Base-by-base conservation (phyloP, 1,140 invertebrate genomes). In the Drosophila tropicalis region DNA sequence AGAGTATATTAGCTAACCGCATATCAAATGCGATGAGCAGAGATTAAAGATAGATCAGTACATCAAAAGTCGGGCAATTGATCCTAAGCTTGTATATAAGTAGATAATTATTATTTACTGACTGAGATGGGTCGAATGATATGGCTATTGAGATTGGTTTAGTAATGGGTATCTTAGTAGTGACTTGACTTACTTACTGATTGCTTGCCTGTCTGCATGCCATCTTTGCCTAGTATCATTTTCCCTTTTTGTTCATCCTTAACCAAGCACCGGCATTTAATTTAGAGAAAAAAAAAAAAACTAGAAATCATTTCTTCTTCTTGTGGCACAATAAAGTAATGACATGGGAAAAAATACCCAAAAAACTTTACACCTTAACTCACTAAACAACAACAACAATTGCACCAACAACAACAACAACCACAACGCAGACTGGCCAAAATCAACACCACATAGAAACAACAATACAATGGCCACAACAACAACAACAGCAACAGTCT, bases 331-430 rank as follows among this genome's bases (percentile, higher is more conserved):
- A 76, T 10, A 75, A 67, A 75, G 67, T 86, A 86, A 72, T 85
- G 71, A 85, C 75, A 76, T 76, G 73, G 76, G 69, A 34, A 56
- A 76, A 55, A 60, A 36, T 39, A 76, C 62, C 47, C 72, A 78
- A 40, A 40, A 74, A 86, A 87, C 79, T 85, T 87, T 79, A 85
- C 82, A 85, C 83, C 69, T 62, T 82, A 86, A 86, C 83, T 68
- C 72, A 86, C 82, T 76, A 79, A 86, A 79, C 36, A 70, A 70
- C 63, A 77, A 61, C 60, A 61, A 67, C 61, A 57, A 70, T 66
- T 44, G 70, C 79, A 81, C 73, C 70, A 72, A 56, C 57, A 66
- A 58, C 70, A 72, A 56, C 57, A 66, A 58, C 58, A 70, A 36
- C 68, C 67, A 40, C 65, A 65, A 66, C 71, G 34, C 40, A 54